A percentile compares a stretch with the other conserved stretches of the same genome.
Conservation (phyloP, 1,140 invertebrate genomes). For the Augochlora pura region DNA sequence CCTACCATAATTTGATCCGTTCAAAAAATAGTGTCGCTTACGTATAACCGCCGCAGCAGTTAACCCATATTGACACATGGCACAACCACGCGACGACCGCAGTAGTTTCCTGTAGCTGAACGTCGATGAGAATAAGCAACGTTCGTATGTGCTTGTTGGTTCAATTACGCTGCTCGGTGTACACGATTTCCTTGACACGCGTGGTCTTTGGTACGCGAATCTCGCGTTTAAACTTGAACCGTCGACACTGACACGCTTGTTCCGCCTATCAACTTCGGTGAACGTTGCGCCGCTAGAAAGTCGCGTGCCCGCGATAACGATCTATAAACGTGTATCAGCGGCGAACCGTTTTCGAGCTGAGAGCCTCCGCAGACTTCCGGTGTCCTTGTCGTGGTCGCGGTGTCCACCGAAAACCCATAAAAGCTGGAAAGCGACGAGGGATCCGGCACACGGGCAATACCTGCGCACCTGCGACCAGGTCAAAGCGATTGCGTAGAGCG, state of each 20-base stretch:
- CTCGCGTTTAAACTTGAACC: neutral
- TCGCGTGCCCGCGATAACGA: slow-evolving; percentile 54
- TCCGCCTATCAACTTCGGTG: too few relatives aligned
- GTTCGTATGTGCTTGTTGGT: too few relatives aligned
- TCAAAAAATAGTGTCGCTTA: too few relatives aligned
- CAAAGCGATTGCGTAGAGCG: slow-evolving; percentile 70
- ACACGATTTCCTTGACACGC: neutral
- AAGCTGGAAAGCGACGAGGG: slow-evolving; percentile 41
- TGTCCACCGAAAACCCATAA: slow-evolving; percentile 51
- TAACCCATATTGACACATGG: too few relatives aligned
- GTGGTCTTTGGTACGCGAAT: neutral
- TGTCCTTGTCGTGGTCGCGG: slow-evolving; percentile 47
- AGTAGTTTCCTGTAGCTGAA: too few relatives aligned
- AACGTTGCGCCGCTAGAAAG: neutral
- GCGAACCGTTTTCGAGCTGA: slow-evolving; percentile 16
- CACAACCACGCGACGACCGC: too few relatives aligned
- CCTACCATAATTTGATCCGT: too few relatives aligned
- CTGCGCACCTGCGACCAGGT: slow-evolving; percentile 61
- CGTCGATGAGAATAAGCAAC: too few relatives aligned
- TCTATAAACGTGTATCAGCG: slow-evolving; percentile 31
- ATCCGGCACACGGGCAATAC: slow-evolving; percentile 40
- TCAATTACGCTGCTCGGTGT: too few relatives aligned
- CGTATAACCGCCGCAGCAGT: too few relatives aligned
- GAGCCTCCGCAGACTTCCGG: slow-evolving; percentile 33
- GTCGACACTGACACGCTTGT: neutral